Conservation (phyloP, 2,113 vertebrate genomes). For the Syngnathus floridae region DNA sequence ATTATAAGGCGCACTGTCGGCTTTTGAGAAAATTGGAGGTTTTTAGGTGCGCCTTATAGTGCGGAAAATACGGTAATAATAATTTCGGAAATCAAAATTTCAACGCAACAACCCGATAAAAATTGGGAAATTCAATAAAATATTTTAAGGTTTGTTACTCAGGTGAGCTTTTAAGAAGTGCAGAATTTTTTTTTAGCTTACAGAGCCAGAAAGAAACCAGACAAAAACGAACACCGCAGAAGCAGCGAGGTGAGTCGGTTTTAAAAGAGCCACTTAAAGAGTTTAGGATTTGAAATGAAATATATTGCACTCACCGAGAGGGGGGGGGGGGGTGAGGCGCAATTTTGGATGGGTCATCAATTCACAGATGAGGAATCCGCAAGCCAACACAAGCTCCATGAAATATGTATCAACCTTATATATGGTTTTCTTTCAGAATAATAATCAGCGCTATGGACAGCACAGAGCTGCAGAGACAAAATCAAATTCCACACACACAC, state of each 20-base stretch:
- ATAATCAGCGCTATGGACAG: conserved; percentile 48
- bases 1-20: too few relatives aligned
- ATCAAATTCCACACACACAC: conserved; percentile 35
- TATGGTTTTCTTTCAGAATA: conserved; percentile 49
- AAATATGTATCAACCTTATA: conserved; percentile 56
- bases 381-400: conserved; percentile 38
- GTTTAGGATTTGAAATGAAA: conserved; percentile 49
- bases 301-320: conserved; percentile 27
- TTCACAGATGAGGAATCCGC: conserved; percentile 50
- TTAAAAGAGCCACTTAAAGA: conserved; percentile 34
- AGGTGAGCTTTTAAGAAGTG: conserved; percentile 21
- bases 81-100: too few relatives aligned
- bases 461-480: conserved; percentile 36
- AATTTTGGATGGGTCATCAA: conserved; percentile 50
- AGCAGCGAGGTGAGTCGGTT: conserved; percentile 19
- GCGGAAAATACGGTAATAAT: too few relatives aligned
- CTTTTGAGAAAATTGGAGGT: too few relatives aligned
- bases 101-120: too few relatives aligned
- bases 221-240: conserved; percentile 17
- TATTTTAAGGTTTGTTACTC: not conserved
- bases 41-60: too few relatives aligned
- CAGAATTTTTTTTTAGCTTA: not conserved
- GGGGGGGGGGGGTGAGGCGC: conserved; percentile 25
- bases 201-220: conserved; percentile 1
- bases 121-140: too few relatives aligned